These are phyloP conservation scores for Caenorhabditis sp. DNA, from an alignment of 2,888 invertebrate genomes.

Conservation along the genomic window DNA sequence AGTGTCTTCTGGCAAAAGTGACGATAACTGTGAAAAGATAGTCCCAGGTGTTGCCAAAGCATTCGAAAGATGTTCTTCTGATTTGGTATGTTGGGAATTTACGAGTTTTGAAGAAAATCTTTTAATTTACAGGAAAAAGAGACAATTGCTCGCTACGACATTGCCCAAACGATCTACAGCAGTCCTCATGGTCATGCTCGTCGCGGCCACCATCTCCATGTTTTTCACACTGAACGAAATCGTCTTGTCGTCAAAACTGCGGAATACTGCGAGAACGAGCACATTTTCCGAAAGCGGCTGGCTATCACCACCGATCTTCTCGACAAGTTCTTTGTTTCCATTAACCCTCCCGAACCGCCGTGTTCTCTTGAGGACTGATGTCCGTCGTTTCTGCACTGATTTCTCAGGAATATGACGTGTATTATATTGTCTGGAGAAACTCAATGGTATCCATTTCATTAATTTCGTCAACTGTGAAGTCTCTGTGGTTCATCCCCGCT, in stretches of 20 bases:
- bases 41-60: neutral
- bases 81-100: too few species aligned
- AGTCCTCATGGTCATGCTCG: neutral
- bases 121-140: neutral
- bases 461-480: too few species aligned
- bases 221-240: too few species aligned
- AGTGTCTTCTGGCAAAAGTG: neutral
- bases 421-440: neutral
- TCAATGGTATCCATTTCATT: neutral
- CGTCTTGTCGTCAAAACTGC: too few species aligned
- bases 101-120: neutral
- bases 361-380: neutral
- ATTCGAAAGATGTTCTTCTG: neutral
- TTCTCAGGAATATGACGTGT: neutral
- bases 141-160: conserved; percentile 6
- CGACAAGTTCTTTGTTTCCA: neutral
- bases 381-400: neutral
- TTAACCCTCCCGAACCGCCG: neutral
- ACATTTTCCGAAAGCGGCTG: conserved; percentile 13
- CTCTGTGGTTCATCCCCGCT: neutral
- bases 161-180: neutral
- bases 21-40: neutral
- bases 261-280: conserved; percentile 12
- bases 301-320: neutral
- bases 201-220: too few species aligned